phyloP scores from a whole-genome alignment of 2,113 vertebrate genomes.

The zebrafish (Danio rerio) region DNA sequence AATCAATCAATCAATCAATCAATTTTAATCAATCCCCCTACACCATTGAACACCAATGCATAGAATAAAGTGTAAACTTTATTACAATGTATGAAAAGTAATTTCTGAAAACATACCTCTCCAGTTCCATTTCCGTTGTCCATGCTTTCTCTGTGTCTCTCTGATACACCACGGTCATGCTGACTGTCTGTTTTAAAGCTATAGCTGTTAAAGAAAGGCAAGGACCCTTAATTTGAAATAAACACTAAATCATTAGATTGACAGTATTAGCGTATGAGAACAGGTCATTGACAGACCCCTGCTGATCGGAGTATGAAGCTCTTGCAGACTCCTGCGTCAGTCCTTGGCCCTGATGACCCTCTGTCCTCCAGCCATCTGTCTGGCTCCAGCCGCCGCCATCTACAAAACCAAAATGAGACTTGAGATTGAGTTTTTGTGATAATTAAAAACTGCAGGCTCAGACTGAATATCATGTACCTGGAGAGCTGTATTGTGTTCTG shows the following conservation, averaged over 20 bases:
- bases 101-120: constrained; percentile 47
- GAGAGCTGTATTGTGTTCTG: constrained; percentile 61
- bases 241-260: background rate
- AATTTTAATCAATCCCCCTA: no score
- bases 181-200: constrained; percentile 57
- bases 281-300: constrained; percentile 62
- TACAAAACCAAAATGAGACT: constrained; percentile 43
- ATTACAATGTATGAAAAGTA: background rate
- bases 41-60: background rate
- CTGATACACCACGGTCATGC: constrained; percentile 46
- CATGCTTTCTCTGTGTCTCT: constrained; percentile 50
- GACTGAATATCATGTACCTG: constrained; percentile 61
- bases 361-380: constrained; percentile 57
- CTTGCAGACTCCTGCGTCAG: constrained; percentile 55
- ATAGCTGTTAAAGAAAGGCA: constrained; percentile 52
- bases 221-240: background rate
- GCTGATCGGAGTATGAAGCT: constrained; percentile 54
- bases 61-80: background rate
- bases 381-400: constrained; percentile 64
- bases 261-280: background rate
- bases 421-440: background rate
- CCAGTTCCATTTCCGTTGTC: constrained; percentile 58
- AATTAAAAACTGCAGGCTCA: background rate
- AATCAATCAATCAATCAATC: no score
- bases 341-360: constrained; percentile 43